A percentile compares a stretch with the other conserved stretches of the same genome.
phyloP scores from a whole-genome alignment of 1,140 invertebrate species.

The Magallana angulata region DNA sequence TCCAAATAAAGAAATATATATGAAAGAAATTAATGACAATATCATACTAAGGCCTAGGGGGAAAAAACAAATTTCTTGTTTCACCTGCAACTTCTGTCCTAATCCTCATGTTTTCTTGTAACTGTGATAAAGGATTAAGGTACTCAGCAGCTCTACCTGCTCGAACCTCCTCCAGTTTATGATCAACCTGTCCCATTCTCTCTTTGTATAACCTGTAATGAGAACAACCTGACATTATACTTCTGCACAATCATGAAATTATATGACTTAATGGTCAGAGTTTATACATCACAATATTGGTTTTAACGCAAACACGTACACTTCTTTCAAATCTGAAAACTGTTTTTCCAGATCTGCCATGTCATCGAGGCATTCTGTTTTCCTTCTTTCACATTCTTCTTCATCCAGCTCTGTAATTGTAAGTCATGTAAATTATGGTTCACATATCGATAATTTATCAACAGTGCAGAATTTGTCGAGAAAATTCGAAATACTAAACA shows the following conservation, averaged over 20 bases:
- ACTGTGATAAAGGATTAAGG: slow-evolving; percentile 88
- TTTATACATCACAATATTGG: no score
- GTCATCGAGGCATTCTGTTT: slow-evolving; percentile 91
- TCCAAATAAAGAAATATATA: no score
- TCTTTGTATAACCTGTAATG: slow-evolving; percentile 88
- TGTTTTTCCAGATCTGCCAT: slow-evolving; percentile 93
- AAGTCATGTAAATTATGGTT: neutral
- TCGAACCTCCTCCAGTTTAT: slow-evolving; percentile 91
- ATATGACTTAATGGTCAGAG: no score
- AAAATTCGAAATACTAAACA: slow-evolving; percentile 19
- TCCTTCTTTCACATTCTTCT: slow-evolving; percentile 91
- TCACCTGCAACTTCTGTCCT: slow-evolving; percentile 92
- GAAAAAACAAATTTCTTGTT: neutral
- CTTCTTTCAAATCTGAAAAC: slow-evolving; percentile 91
- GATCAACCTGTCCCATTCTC: slow-evolving; percentile 89
- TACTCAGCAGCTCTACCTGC: slow-evolving; percentile 93
- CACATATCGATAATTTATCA: neutral
- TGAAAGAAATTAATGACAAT: no score
- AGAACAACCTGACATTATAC: neutral
- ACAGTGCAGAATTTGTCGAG: neutral
- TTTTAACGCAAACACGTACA: slow-evolving; percentile 82
- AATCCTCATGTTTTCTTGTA: slow-evolving; percentile 91
- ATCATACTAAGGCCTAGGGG: no score
- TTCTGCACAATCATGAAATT: no score
- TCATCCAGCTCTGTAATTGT: slow-evolving; percentile 91